Percentiles rank a stretch among this genome's conserved stretches.
Evolutionary conservation across 1,140 invertebrate species (phyloP).

Genomic region (Grapholita molesta): DNA sequence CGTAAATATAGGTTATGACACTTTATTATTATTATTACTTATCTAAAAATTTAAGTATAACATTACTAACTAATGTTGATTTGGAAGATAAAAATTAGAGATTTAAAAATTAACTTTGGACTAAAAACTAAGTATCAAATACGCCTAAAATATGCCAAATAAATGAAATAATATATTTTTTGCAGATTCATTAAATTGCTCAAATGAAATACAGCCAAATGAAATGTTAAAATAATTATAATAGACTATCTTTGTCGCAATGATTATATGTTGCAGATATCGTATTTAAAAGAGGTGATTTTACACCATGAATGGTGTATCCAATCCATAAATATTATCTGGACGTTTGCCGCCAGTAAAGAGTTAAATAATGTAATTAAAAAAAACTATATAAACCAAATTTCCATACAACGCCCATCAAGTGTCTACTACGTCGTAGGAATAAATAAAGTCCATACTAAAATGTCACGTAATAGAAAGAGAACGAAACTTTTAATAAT

Average conservation of each 20-base stretch:
- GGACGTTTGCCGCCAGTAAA: too few relatives aligned
- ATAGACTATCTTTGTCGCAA: not conserved
- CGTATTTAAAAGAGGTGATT: not conserved
- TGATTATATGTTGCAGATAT: not conserved
- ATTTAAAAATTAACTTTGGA: not conserved
- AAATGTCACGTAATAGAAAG: too few relatives aligned
- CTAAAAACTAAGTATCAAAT: not conserved
- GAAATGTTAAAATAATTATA: not conserved
- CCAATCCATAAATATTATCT: too few relatives aligned
- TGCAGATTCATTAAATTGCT: not conserved
- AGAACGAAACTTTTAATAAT: too few relatives aligned
- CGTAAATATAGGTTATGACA: slow-evolving; percentile 6
- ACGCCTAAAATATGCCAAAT: slow-evolving; percentile 8
- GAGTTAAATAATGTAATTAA: too few relatives aligned
- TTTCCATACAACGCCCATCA: too few relatives aligned
- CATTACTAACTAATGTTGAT: not conserved
- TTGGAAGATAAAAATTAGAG: not conserved
- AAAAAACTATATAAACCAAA: too few relatives aligned
- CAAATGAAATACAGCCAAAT: slow-evolving; percentile 5
- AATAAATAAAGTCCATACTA: too few relatives aligned
- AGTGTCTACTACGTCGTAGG: too few relatives aligned
- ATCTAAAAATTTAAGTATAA: not conserved
- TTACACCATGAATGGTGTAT: too few relatives aligned
- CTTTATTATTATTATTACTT: not conserved
- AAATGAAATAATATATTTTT: not conserved